Evolutionary conservation across 2,797 vertebrate species (phyloP).

Genomic region (Mormyrops boulengeri): DNA sequence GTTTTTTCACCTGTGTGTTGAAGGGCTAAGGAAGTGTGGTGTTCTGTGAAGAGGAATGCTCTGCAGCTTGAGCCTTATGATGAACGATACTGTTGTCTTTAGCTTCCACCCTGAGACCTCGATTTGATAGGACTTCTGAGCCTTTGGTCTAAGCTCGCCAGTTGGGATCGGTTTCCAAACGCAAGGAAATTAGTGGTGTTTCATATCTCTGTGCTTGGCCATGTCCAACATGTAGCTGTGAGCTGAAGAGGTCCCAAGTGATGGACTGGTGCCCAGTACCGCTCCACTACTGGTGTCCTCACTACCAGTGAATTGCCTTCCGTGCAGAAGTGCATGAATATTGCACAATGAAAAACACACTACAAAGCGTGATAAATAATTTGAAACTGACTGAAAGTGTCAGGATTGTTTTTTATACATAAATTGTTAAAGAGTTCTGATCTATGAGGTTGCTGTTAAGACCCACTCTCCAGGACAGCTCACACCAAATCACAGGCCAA

Average conservation of each 20-base stretch:
- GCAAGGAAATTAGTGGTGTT: not conserved
- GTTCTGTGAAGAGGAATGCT: not conserved
- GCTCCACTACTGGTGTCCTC: not conserved
- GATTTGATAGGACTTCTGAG: not conserved
- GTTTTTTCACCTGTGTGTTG: not conserved
- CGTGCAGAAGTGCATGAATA: not conserved
- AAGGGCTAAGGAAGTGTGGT: not conserved
- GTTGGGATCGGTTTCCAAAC: not conserved
- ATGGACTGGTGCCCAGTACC: not conserved
- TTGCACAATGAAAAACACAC: slow-evolving; percentile 1
- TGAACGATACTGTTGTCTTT: not conserved
- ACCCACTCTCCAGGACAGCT: not conserved
- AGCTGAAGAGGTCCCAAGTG: not conserved
- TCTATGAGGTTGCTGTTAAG: not conserved
- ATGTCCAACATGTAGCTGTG: not conserved
- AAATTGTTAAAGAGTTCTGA: slow-evolving; percentile 1
- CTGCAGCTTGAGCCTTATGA: not conserved
- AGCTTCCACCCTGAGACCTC: not conserved
- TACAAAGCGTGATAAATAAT: slow-evolving; percentile 1
- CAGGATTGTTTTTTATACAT: not conserved
- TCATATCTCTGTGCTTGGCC: not conserved
- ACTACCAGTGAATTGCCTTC: not conserved
- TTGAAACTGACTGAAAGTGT: not conserved
- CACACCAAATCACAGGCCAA: not conserved
- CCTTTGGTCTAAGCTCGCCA: not conserved